Evolutionary conservation across 1,140 invertebrate genomes (phyloP).

Genomic region (Brachionus manjavacas): DNA sequence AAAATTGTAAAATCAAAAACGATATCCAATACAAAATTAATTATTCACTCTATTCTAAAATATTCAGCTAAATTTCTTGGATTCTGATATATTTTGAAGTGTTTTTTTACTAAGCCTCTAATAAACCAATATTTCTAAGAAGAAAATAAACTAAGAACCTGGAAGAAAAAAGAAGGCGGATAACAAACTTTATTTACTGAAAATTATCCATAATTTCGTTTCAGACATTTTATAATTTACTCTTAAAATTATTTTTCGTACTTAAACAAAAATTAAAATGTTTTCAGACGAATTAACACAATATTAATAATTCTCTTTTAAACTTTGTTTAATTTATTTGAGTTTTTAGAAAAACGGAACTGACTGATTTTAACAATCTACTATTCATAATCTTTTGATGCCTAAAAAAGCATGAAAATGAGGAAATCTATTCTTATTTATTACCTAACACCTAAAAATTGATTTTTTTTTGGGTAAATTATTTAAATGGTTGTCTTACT

Average conservation of each 20-base stretch:
- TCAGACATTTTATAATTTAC: neutral
- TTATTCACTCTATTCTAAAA: neutral
- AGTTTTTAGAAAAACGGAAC: neutral
- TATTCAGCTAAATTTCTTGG: neutral
- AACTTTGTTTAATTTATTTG: neutral
- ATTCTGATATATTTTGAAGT: neutral
- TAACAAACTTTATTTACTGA: neutral
- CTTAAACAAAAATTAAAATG: neutral
- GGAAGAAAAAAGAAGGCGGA: neutral
- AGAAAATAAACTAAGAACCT: neutral
- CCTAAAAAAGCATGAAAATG: neutral
- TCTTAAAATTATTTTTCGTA: neutral
- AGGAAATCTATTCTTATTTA: neutral
- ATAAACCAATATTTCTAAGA: neutral
- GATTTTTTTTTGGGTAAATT: neutral
- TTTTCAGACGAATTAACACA: neutral
- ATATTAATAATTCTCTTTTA: neutral
- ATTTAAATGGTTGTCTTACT: neutral
- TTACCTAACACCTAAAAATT: neutral
- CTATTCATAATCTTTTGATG: neutral
- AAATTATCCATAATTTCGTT: neutral
- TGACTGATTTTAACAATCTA: neutral
- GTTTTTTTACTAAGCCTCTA: neutral
- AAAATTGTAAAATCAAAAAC: neutral
- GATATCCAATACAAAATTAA: neutral